phyloP scores from a whole-genome alignment of 2,113 vertebrate species.

The Montifringilla adamsi region DNA sequence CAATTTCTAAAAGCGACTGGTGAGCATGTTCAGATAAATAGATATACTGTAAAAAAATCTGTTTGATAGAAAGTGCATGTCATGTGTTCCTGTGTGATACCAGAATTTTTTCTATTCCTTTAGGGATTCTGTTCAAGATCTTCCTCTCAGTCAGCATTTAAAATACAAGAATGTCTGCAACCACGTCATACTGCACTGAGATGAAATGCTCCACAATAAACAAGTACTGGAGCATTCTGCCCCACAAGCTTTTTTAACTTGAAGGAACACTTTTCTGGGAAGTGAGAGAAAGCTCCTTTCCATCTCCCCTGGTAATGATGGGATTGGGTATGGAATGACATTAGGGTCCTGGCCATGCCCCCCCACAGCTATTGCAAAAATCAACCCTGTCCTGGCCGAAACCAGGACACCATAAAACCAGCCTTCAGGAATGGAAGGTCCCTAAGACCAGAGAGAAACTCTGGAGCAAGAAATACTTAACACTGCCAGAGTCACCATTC shows the following conservation, averaged over 20 bases:
- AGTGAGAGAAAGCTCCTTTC: neutral
- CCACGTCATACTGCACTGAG: neutral
- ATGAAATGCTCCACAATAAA: neutral
- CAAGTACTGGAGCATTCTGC: rapidly evolving
- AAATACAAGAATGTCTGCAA: neutral
- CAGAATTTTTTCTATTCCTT: neutral
- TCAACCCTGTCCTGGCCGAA: neutral
- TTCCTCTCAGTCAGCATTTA: neutral
- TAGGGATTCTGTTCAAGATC: neutral
- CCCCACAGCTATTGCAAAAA: neutral
- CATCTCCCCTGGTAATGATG: neutral
- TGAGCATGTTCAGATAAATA: neutral
- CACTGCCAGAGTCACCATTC: neutral
- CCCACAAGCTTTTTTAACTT: rapidly evolving
- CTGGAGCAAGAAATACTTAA: neutral
- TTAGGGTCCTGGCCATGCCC: neutral
- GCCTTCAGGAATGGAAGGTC: neutral
- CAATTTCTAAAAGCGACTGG: neutral
- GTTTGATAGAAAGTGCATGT: neutral
- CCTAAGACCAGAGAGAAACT: neutral
- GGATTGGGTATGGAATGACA: neutral
- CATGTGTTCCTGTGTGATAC: neutral
- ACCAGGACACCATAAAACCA: neutral
- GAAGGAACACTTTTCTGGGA: neutral
- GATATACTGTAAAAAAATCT: neutral